Evolutionary conservation across 2,113 vertebrate species (phyloP), one percentile per base, ranked within the genome.

Genomic region (Ranitomeya imitator): DNA sequence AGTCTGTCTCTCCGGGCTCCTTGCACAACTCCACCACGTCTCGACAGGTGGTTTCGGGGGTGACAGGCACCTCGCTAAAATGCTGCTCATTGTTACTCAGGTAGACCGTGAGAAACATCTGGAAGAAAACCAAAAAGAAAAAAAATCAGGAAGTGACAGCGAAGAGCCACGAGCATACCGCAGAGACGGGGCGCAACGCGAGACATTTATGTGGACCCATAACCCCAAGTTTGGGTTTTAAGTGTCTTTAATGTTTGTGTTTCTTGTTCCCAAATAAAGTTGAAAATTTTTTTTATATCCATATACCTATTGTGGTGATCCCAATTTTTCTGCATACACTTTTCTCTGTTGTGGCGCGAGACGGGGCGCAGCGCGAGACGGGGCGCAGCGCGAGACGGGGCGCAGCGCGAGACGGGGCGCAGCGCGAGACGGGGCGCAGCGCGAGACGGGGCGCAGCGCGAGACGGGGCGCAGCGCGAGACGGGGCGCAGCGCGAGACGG

Each of bases 21-120:
- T 98, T 99, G 93, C 98, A 99, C 88, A 99, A 94, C 79, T 99
- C 98, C 93, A 99, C 95, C 90, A 99, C 97, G n/a, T 99, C 98
- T 45, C 96, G 93, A 93, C 98, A 98, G 23, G 96, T 91, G 0
- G 98, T 99, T 87, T 99, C 98, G 0, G 97, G 96, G 5, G 98
- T 99, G 74, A 99, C 95, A 0, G 98, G 98, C 65, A 99, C 98
- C 94, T 99, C 98, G 0, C 97, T 98, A 93, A 99, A 99, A 93
- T 99, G 98, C 92, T 99, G 97, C 93, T 99, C 98, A 0, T 96
- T 98, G 94, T 99, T 99, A 93, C 98, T 99, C 94, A 99, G 98
- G 94, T 97, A 99, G 90, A 99, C 98, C 0, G 98, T 99, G 89
- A 99, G 95, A 93, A 99, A 99, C 98, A 99, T 98, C 98, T 99